These are phyloP conservation scores for Drosophila cognata DNA, from an alignment of 2,888 invertebrate genomes.

Conservation along the genomic window DNA sequence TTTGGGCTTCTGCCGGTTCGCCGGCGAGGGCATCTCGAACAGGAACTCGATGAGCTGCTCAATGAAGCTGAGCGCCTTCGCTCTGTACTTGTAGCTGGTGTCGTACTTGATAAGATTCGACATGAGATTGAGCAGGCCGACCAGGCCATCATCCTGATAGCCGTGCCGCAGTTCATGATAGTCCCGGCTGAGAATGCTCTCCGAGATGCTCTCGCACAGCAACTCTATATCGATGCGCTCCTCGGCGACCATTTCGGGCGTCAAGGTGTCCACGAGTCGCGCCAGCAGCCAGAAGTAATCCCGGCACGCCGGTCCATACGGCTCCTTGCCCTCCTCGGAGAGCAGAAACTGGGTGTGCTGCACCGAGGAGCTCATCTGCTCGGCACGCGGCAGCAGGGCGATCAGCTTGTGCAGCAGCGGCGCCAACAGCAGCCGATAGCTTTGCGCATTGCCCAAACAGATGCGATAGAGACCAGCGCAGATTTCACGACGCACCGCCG, in stretches of 20 bases:
- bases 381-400: slow-evolving; percentile 92
- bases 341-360: slow-evolving; percentile 83
- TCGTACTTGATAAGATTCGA: slow-evolving; percentile 96
- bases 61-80: slow-evolving; percentile 88
- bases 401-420: slow-evolving; percentile 93
- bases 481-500: slow-evolving; percentile 94
- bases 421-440: slow-evolving; percentile 88
- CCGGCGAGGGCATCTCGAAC: slow-evolving; percentile 95
- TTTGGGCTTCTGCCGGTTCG: slow-evolving; percentile 94
- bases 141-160: slow-evolving; percentile 95
- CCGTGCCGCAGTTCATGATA: slow-evolving; percentile 93
- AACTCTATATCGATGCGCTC: slow-evolving; percentile 89
- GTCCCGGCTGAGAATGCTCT: slow-evolving; percentile 91
- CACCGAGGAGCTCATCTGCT: slow-evolving; percentile 89
- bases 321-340: slow-evolving; percentile 91
- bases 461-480: slow-evolving; percentile 96
- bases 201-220: slow-evolving; percentile 90
- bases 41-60: slow-evolving; percentile 92
- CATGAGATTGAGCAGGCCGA: slow-evolving; percentile 93
- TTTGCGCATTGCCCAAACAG: slow-evolving; percentile 88
- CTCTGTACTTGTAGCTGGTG: slow-evolving; percentile 92
- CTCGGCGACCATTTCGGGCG: slow-evolving; percentile 89
- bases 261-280: slow-evolving; percentile 93
- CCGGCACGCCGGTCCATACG: slow-evolving; percentile 96
- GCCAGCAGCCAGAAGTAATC: slow-evolving; percentile 98